Percentiles rank a stretch among this genome's conserved stretches.
Conservation (phyloP, 2,888 invertebrate genomes). For the Andrena hattorfiana region DNA sequence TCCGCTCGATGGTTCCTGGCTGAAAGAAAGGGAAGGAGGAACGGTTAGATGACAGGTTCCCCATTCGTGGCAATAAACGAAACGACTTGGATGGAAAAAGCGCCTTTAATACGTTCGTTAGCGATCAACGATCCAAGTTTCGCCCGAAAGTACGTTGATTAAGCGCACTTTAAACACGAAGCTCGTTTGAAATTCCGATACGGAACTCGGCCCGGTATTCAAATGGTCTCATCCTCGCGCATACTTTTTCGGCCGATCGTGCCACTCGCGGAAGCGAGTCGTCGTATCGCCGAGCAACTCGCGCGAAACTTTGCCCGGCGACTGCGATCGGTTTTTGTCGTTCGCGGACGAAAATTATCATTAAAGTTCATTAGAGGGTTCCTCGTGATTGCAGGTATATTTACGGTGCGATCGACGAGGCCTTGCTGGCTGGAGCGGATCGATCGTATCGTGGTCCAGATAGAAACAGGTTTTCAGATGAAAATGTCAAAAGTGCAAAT, state of each 20-base stretch:
- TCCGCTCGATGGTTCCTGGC: background rate
- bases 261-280: background rate
- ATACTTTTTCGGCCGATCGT: slow-evolving; percentile 9
- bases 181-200: slow-evolving; percentile 61
- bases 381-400: slow-evolving; percentile 28
- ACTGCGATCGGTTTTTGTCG: background rate
- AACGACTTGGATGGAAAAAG: slow-evolving; percentile 43
- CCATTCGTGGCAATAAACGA: slow-evolving; percentile 35
- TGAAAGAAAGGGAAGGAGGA: background rate
- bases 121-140: slow-evolving; percentile 60
- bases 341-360: background rate
- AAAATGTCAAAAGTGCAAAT: too few species aligned
- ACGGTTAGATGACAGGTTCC: slow-evolving; percentile 26
- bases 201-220: slow-evolving; percentile 38
- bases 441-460: background rate
- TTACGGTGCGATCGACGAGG: slow-evolving; percentile 30
- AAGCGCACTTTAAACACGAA: slow-evolving; percentile 52
- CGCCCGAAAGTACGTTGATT: slow-evolving; percentile 55
- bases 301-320: slow-evolving; percentile 14
- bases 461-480: too few species aligned
- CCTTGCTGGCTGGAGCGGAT: background rate
- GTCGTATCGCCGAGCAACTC: background rate
- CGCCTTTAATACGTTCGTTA: slow-evolving; percentile 57
- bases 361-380: slow-evolving; percentile 10
- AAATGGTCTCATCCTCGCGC: slow-evolving; percentile 44